A percentile compares a stretch with the other conserved stretches of the same genome.
phyloP scores from a whole-genome alignment of 2,113 vertebrate genomes.

The Rhinichthys klamathensis region DNA sequence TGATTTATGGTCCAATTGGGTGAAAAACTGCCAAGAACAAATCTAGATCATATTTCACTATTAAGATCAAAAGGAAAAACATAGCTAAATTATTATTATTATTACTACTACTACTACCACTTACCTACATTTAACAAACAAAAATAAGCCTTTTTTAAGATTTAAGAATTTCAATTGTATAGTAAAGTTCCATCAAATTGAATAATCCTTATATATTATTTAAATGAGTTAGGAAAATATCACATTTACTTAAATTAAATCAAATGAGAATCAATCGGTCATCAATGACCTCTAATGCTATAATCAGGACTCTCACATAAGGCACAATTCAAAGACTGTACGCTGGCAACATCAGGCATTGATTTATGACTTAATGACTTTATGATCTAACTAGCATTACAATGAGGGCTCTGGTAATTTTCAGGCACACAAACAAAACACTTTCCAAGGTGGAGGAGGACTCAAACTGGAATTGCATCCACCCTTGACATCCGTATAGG shows the following conservation, averaged over 20 bases:
- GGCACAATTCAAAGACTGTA: neutral
- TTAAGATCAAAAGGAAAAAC: neutral
- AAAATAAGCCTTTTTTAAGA: no score
- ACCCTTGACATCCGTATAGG: neutral
- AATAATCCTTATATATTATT: no score
- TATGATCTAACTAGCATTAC: slow-evolving; percentile 16
- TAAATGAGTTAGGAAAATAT: no score
- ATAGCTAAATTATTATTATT: neutral
- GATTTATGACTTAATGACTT: slow-evolving; percentile 28
- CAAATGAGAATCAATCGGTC: neutral
- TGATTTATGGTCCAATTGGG: neutral
- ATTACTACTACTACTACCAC: no score
- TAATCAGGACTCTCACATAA: slow-evolving; percentile 4
- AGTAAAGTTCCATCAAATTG: no score
- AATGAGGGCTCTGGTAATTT: slow-evolving; percentile 8
- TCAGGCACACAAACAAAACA: slow-evolving; percentile 21
- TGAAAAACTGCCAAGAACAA: neutral
- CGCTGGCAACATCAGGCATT: neutral
- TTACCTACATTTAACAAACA: no score
- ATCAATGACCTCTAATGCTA: neutral
- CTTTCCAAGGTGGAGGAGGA: neutral
- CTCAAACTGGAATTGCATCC: neutral
- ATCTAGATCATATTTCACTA: neutral
- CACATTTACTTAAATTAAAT: neutral
- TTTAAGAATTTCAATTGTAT: no score